Evolutionary conservation across 2,888 invertebrate genomes (phyloP), one percentile per base, ranked within the genome.

Genomic region (Nesidiocoris tenuis): DNA sequence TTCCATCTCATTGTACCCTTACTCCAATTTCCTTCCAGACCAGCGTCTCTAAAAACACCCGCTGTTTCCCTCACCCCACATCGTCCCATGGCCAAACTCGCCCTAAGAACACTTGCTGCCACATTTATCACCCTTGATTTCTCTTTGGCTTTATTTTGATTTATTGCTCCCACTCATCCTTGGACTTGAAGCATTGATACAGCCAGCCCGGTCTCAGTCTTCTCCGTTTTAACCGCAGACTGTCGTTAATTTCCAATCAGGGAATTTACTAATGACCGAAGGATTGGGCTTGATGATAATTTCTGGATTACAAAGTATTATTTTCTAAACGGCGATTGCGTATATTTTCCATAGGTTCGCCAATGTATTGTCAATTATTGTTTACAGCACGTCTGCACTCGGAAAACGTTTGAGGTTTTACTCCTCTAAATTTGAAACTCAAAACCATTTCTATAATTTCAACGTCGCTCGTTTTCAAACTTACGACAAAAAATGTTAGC

Each of bases 121-220:
- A 74, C 74, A 74, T 74, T 74, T 65, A 74, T 74, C 74, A 74
- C 65, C 64, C 65, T 74, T 74, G 74, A 74, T 74, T 74, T 74
- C 74, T 74, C 74, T 65, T 74, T 74, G 74, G 74, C 74, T 74
- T 74, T 66, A 74, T 74, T 74, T 64, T 74, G 74, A 74, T 74
- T 74, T 74, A 74, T 74, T 74, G 39, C 72, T 25, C 24, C 17
- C 23, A 22, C 59, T 22, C 70, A 57, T 59, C 70, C 25, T 59
- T 54, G 59, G 59, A 70, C 59, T 59, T 59, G 59, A 59, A 57
- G 59, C 70, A 70, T 59, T 70, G 70, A 70, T 70, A 70, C 59
- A 39, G 39, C 39, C 39, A 39, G 12, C 39, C 5, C 39, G 5
- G 39, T 39, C 39, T 39, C 39, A 3, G 39, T 39, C 39, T 39